phyloP scores from a whole-genome alignment of 2,797 vertebrate genomes.

The Leuciscus waleckii region DNA sequence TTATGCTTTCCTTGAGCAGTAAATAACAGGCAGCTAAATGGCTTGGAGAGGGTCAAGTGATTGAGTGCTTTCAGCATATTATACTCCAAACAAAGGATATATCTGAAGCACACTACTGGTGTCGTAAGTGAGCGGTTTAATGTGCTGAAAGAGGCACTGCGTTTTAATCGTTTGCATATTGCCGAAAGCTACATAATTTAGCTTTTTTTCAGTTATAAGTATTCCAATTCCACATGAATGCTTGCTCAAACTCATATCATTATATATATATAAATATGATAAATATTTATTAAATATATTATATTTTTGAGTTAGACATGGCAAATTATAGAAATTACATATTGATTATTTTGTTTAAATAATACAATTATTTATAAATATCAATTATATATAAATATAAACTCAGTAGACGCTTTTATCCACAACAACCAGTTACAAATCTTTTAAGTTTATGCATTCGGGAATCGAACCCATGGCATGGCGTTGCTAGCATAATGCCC shows the following conservation, averaged over 20 bases:
- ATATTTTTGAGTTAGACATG: too few species aligned
- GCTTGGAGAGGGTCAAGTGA: conserved; percentile 26
- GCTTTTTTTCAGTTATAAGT: neutral
- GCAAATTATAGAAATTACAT: too few species aligned
- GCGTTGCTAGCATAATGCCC: neutral
- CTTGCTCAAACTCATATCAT: neutral
- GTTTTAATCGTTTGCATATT: conserved; percentile 8
- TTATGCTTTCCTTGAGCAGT: neutral
- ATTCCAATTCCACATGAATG: neutral
- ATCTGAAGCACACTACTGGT: conserved; percentile 7
- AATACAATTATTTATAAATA: too few species aligned
- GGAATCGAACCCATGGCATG: neutral
- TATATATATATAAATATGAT: too few species aligned
- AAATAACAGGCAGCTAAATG: conserved; percentile 22
- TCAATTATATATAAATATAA: too few species aligned
- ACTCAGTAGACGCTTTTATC: neutral
- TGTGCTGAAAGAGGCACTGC: neutral
- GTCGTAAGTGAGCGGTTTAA: conserved; percentile 26
- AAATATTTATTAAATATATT: too few species aligned
- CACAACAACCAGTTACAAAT: neutral
- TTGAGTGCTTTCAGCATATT: conserved; percentile 33
- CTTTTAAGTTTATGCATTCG: neutral
- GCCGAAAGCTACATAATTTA: neutral
- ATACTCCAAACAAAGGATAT: neutral
- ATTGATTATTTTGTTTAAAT: too few species aligned